Conservation (phyloP, 1,140 invertebrate genomes). For the Bombus turneri region DNA sequence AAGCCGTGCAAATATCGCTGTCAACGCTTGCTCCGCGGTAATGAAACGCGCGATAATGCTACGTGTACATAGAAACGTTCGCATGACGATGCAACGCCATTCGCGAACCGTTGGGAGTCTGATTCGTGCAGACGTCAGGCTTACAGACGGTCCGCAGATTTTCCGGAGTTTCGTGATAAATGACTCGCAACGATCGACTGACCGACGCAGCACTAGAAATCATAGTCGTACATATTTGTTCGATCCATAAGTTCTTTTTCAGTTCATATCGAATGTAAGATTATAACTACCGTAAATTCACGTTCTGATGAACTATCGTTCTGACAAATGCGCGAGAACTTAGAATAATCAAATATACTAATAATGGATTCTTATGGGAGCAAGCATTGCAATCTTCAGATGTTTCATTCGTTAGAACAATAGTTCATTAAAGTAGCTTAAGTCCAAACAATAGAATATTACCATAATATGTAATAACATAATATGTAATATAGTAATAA, state of each 20-base stretch:
- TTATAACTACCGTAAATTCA: no score
- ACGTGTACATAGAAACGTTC: conserved; percentile 31
- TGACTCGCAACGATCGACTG: not conserved
- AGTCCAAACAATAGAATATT: no score
- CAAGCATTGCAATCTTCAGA: no score
- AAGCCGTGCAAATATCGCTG: conserved; percentile 74
- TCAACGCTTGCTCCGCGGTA: conserved; percentile 50
- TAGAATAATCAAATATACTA: no score
- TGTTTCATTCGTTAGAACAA: no score
- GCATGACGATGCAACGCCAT: not conserved
- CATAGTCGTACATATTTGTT: not conserved
- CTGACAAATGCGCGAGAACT: no score
- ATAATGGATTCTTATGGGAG: no score
- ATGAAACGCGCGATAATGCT: conserved; percentile 55
- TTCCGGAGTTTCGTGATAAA: conserved; percentile 9
- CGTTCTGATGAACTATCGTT: no score
- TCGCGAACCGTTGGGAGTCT: not conserved
- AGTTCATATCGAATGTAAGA: not conserved
- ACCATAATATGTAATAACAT: no score
- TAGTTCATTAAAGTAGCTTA: no score
- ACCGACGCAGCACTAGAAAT: not conserved
- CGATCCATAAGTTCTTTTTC: not conserved
- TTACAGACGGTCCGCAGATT: not conserved
- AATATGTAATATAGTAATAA: no score
- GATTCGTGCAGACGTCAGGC: conserved; percentile 3